Base-by-base conservation (phyloP, 1,140 invertebrate species). In the Hermetia illucens region DNA sequence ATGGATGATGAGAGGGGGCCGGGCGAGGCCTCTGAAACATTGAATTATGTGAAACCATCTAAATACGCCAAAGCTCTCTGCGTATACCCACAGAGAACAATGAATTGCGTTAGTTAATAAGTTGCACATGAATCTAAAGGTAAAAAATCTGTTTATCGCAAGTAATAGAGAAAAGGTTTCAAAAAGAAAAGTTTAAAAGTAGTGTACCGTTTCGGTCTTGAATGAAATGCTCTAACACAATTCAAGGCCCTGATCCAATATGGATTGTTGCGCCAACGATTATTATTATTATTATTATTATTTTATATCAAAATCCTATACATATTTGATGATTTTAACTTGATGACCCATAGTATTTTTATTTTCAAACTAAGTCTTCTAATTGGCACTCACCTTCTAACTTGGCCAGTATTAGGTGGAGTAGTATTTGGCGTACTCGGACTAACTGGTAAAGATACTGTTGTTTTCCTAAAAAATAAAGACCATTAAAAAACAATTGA, bases 331-430 rank as follows among this genome's bases (percentile, higher is more conserved):
- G 24, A 25, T 25, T 13, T 9, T 18, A 19, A 17, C 16, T 19
- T 19, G 21, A 5, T 20, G 16, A 18, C 13, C 2, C 21, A 19
- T 34, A 5, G 19, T 34, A 19, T 34, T 34, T 34, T 34, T 20
- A n/a, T 18, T 4, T 19, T 4, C 4, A 32, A 4, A n/a, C 29
- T n/a, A 30, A 30, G n/a, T n/a, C n/a, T n/a, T n/a, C n/a, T n/a
- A n/a, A n/a, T n/a, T n/a, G n/a, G 12, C 10, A 36, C 34, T 24
- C 18, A 38, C 36, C 36, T 38, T 38, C 36, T 29, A 8, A 38
- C 8, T 25, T 38, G 36, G 2, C 25, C 36, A 17, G 32, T 31
- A n/a, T 21, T n/a, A 31, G 33, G 22, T 15, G 39, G n/a, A 9
- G 34, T 18, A 15, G 22, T 24, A 15, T 24, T 4, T 35, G 39